These are phyloP conservation scores for Candoia aspera DNA, from an alignment of 2,113 vertebrate species.

Conservation along the genomic window DNA sequence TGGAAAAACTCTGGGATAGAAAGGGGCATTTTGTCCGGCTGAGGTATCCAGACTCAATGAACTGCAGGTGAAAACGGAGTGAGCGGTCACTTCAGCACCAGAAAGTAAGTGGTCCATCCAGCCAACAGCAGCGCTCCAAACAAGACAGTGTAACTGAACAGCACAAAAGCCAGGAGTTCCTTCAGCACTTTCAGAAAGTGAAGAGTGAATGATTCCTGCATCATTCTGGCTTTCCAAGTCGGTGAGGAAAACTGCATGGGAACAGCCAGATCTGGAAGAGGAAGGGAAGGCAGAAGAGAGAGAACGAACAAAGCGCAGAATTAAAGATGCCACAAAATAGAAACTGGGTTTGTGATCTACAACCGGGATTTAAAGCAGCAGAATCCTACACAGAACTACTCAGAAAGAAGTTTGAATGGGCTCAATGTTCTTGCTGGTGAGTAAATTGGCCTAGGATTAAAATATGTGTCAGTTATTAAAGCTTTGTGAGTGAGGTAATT, in stretches of 20 bases:
- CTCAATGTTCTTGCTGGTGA: neutral
- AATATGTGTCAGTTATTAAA: neutral
- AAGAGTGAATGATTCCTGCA: conserved; percentile 80
- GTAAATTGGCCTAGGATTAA: neutral
- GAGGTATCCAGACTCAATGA: fast-evolving
- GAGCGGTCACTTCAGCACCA: conserved; percentile 83
- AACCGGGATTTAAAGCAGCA: neutral
- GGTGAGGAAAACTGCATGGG: conserved; percentile 7
- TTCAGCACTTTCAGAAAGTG: conserved; percentile 89
- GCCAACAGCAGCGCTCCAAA: conserved; percentile 90
- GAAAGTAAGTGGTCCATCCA: conserved; percentile 93
- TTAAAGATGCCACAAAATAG: neutral
- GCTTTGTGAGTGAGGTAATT: neutral
- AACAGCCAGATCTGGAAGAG: neutral
- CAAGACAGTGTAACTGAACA: conserved; percentile 94
- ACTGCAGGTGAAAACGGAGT: neutral
- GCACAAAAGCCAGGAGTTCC: conserved; percentile 91
- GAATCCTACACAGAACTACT: neutral
- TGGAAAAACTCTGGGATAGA: neutral
- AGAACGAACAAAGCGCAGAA: neutral
- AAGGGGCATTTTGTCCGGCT: fast-evolving
- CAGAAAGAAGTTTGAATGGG: neutral
- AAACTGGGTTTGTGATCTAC: neutral
- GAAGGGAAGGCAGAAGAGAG: neutral
- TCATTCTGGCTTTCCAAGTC: conserved; percentile 29